These are phyloP conservation scores for Epinephelus awoara DNA, from an alignment of 2,797 vertebrate species.

Conservation along the genomic window DNA sequence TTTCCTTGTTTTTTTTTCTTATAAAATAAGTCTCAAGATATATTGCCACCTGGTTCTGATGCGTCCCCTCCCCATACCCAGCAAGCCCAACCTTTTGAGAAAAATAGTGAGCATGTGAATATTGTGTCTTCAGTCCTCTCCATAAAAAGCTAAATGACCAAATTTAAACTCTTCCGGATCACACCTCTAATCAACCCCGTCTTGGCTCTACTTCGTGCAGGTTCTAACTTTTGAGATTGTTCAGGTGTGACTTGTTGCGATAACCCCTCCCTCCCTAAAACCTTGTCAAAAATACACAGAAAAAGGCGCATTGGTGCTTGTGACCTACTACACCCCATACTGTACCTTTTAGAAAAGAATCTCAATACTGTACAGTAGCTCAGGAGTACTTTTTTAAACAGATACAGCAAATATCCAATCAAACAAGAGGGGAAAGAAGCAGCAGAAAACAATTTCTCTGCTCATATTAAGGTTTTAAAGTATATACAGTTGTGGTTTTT, in stretches of 20 bases:
- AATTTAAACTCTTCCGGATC: conserved; percentile 64
- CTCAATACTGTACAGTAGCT: conserved; percentile 84
- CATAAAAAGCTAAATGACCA: conserved; percentile 81
- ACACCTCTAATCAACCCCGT: conserved; percentile 47
- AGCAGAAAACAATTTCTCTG: conserved; percentile 70
- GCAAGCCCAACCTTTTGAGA: conserved; percentile 73
- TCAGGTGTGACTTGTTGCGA: conserved; percentile 67
- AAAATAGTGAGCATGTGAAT: conserved; percentile 80
- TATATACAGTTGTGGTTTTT: conserved; percentile 42
- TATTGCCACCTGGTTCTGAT: conserved; percentile 88
- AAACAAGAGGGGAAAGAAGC: conserved; percentile 64
- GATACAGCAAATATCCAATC: conserved; percentile 80
- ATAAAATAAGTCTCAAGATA: conserved; percentile 91
- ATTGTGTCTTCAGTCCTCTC: conserved; percentile 76
- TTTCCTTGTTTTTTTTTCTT: conserved; percentile 84
- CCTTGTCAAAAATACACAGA: conserved; percentile 79
- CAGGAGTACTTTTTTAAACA: conserved; percentile 74
- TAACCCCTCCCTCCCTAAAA: conserved; percentile 55
- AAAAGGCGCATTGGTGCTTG: conserved; percentile 87
- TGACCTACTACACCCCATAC: conserved; percentile 80
- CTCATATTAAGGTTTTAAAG: conserved; percentile 72
- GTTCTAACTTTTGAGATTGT: conserved; percentile 58
- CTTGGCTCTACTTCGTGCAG: conserved; percentile 46
- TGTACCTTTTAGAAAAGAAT: conserved; percentile 76
- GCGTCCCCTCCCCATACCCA: conserved; percentile 67